These are phyloP conservation scores for Calidris pygmaea DNA, from an alignment of 2,113 vertebrate species.

Conservation along the genomic window DNA sequence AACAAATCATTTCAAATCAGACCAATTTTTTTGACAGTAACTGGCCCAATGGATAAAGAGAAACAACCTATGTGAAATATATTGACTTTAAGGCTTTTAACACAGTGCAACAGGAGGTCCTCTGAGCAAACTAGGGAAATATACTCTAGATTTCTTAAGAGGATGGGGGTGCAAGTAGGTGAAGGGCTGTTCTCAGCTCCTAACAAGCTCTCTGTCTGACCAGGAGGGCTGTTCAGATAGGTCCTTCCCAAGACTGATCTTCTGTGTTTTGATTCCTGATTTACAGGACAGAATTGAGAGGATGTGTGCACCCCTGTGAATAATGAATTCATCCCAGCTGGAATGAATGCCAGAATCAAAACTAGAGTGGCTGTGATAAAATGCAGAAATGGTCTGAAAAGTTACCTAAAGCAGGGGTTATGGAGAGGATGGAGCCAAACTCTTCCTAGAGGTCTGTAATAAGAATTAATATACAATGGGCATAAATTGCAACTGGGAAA, in stretches of 20 bases:
- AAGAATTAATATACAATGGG: neutral
- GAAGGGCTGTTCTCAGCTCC: neutral
- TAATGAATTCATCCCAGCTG: neutral
- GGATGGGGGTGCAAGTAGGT: neutral
- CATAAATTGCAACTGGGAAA: neutral
- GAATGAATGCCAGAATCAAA: neutral
- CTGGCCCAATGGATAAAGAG: neutral
- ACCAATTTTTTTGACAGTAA: neutral
- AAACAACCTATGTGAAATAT: neutral
- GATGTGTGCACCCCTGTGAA: neutral
- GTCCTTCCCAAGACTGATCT: neutral
- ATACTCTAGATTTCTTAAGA: neutral
- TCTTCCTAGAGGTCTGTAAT: neutral
- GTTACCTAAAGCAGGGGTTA: neutral
- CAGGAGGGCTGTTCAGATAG: neutral
- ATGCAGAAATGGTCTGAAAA: neutral
- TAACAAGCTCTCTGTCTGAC: neutral
- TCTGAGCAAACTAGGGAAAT: neutral
- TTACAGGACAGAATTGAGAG: neutral
- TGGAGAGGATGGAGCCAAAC: neutral
- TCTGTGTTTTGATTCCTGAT: neutral
- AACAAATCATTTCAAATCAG: slow-evolving; percentile 11
- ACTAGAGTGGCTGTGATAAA: neutral
- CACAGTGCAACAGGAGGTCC: neutral
- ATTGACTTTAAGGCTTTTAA: neutral